Evolutionary conservation across 2,113 vertebrate genomes (phyloP), one percentile per base, ranked within the genome.

Genomic region (Phyllostomus discolor): DNA sequence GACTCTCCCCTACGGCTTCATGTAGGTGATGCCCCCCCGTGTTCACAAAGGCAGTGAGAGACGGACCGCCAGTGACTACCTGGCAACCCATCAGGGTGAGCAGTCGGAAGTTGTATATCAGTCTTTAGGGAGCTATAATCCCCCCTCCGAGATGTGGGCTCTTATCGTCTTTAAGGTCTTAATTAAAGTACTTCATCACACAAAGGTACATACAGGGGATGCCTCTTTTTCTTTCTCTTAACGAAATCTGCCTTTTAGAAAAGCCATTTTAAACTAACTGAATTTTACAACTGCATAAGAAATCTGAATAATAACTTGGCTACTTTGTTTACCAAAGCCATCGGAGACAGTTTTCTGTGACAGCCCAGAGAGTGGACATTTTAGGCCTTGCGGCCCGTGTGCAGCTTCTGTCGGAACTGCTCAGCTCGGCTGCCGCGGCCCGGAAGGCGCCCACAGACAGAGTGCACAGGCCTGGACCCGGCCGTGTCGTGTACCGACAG

Each of bases 321-420:
- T 86, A 89, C 89, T 97, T 95, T 94, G 46, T 95, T 92, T 95
- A 87, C 50, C n/a, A 91, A n/a, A 78, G 80, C 41, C 33, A 67
- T 43, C 52, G 70, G 43, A 93, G 54, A 46, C 50, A 73, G n/a
- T 46, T 26, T 72, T n/a, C 57, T 16, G 26, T 50, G n/a, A 84
- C 81, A 33, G 62, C 24, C 7, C 76, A 84, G 43, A 50, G 6
- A 48, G 15, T 35, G 83, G 69, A 33, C 87, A 82, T 54, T 90
- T 87, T 41, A 84, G 35, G 5, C 7, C 83, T 59, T 52, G 31
- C 57, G 20, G 26, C 10, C 33, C 72, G 57, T 38, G 26, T 62
- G 12, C 1, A 5, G 20, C 92, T 35, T 88, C 31, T 62, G 17
- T 92, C 41, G 69, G 11, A 70, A 41, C 14, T n/a, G 75, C 5